Evolutionary conservation across 1,140 invertebrate genomes (phyloP).

Genomic region (Delia radicum): DNA sequence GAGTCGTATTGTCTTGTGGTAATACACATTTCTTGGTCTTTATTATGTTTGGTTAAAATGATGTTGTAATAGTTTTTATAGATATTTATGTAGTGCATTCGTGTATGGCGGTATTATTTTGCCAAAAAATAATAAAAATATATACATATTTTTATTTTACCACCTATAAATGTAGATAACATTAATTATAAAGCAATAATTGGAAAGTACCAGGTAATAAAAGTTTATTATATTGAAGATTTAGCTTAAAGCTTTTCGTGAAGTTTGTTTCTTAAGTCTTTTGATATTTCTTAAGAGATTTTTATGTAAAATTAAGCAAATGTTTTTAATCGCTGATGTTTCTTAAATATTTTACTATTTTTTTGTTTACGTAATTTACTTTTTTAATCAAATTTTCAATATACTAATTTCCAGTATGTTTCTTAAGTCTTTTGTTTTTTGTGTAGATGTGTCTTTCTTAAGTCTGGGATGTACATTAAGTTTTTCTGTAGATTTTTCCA

Average conservation of each 20-base stretch:
- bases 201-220: not conserved
- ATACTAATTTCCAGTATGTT: no score
- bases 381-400: no score
- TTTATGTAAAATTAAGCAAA: not conserved
- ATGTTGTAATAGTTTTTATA: not conserved
- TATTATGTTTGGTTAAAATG: not conserved
- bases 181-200: not conserved
- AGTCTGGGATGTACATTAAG: no score
- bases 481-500: no score
- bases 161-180: not conserved
- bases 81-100: not conserved
- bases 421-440: no score
- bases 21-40: not conserved
- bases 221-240: not conserved
- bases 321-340: not conserved
- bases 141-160: not conserved
- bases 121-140: not conserved
- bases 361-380: no score
- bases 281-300: conserved; percentile 31
- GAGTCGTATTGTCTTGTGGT: not conserved
- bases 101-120: not conserved
- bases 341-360: no score
- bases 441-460: no score
- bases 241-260: no score
- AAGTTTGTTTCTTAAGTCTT: conserved; percentile 52